A percentile compares a stretch with the other conserved stretches of the same genome.
phyloP scores from a whole-genome alignment of 2,113 vertebrate genomes.

The Pholis gunnellus region DNA sequence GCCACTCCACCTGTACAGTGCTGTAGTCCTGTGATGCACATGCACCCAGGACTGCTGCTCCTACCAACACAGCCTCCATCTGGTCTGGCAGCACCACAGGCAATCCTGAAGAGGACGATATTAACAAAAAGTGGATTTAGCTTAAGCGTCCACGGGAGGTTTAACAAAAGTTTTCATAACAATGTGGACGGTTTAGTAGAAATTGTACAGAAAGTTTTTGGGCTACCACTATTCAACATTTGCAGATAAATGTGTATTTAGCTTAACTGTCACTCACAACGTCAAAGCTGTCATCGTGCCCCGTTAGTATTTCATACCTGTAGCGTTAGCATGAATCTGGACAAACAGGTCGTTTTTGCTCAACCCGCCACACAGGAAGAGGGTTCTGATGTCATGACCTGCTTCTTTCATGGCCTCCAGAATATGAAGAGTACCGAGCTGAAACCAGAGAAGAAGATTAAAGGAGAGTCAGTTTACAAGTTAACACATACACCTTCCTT shows the following conservation, averaged over 20 bases:
- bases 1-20: slow-evolving; percentile 88
- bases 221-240: neutral
- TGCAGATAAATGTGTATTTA: neutral
- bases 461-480: neutral
- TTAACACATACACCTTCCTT: slow-evolving; percentile 7
- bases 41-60: slow-evolving; percentile 93
- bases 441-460: slow-evolving; percentile 45
- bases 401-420: slow-evolving; percentile 90
- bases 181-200: neutral
- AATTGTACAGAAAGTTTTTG: neutral
- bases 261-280: neutral
- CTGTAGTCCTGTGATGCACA: slow-evolving; percentile 91
- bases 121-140: neutral
- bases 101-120: slow-evolving; percentile 81
- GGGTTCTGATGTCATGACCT: slow-evolving; percentile 89
- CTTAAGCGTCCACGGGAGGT: neutral
- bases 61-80: slow-evolving; percentile 93
- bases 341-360: slow-evolving; percentile 97
- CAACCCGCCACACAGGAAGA: slow-evolving; percentile 95
- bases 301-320: slow-evolving; percentile 81
- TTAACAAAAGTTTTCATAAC: neutral
- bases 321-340: slow-evolving; percentile 92
- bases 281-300: neutral
- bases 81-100: slow-evolving; percentile 92
- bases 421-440: slow-evolving; percentile 95